phyloP scores from a whole-genome alignment of 2,888 invertebrate genomes.

The Lochmaea capreae region DNA sequence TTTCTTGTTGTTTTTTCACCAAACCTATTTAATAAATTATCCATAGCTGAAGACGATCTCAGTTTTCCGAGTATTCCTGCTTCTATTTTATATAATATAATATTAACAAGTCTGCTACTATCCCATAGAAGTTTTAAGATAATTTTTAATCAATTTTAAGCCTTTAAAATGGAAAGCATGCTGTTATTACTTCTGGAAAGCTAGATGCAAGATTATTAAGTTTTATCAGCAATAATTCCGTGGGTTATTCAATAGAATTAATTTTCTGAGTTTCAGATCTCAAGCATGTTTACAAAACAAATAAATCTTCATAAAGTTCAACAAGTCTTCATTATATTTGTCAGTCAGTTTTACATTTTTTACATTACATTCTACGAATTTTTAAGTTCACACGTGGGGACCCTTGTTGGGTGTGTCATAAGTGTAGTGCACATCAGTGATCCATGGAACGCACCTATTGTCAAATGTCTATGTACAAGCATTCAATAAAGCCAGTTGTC shows the following conservation, averaged over 20 bases:
- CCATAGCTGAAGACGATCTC: slow-evolving; percentile 30
- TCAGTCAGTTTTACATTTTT: slow-evolving; percentile 18
- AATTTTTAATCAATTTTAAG: slow-evolving; percentile 45
- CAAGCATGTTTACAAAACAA: slow-evolving; percentile 41
- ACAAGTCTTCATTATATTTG: slow-evolving; percentile 44
- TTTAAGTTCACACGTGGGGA: too few relatives aligned
- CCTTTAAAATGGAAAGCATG: slow-evolving; percentile 48
- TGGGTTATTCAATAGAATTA: slow-evolving; percentile 50
- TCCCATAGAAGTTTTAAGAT: slow-evolving; percentile 42
- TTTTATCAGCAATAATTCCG: slow-evolving; percentile 50
- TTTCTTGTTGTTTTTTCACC: too few relatives aligned
- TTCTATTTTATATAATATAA: slow-evolving; percentile 39
- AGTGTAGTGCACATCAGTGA: too few relatives aligned
- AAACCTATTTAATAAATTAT: not conserved
- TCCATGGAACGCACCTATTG: too few relatives aligned
- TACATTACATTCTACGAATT: not conserved
- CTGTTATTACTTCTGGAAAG: slow-evolving; percentile 49
- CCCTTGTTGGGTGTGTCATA: too few relatives aligned
- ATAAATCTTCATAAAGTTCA: slow-evolving; percentile 51
- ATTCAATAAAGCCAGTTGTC: too few relatives aligned
- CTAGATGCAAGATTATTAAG: slow-evolving; percentile 50
- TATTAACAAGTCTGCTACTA: slow-evolving; percentile 39
- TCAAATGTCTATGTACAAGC: too few relatives aligned
- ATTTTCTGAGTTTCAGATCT: slow-evolving; percentile 47
- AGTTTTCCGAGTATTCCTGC: slow-evolving; percentile 34